These are phyloP conservation scores for Drosophila paranaensis DNA, from an alignment of 2,888 invertebrate species.

Conservation along the genomic window DNA sequence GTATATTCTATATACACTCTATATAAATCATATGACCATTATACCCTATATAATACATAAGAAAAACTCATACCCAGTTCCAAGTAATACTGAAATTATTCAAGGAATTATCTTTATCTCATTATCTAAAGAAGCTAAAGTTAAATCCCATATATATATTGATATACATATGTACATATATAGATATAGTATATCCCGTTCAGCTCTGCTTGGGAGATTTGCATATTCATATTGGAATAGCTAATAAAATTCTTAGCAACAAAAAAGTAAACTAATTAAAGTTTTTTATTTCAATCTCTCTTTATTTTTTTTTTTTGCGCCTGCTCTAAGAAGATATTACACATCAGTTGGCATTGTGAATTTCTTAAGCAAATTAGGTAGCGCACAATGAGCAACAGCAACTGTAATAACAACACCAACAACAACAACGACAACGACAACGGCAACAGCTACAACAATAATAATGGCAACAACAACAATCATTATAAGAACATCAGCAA, in stretches of 20 bases:
- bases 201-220: not conserved
- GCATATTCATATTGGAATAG: not conserved
- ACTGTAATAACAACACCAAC: slow-evolving; percentile 6
- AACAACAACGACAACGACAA: not conserved
- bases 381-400: slow-evolving; percentile 15
- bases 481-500: slow-evolving; percentile 45
- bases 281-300: slow-evolving; percentile 2
- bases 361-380: slow-evolving; percentile 37
- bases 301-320: not conserved
- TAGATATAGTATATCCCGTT: not conserved
- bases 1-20: too few species aligned
- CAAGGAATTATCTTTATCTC: not conserved
- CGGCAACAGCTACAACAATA: slow-evolving; percentile 5
- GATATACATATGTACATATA: not conserved
- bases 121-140: not conserved
- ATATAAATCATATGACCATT: too few species aligned
- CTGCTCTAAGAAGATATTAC: slow-evolving; percentile 11
- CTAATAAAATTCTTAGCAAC: not conserved
- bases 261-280: slow-evolving; percentile 11
- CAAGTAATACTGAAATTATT: too few species aligned
- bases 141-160: not conserved
- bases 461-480: slow-evolving; percentile 8
- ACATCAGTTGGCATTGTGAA: slow-evolving; percentile 30
- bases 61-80: too few species aligned
- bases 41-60: too few species aligned